Evolutionary conservation across 1,140 invertebrate species (phyloP), one percentile per base, ranked within the genome.

Genomic region (Caenorhabditis brenneri): DNA sequence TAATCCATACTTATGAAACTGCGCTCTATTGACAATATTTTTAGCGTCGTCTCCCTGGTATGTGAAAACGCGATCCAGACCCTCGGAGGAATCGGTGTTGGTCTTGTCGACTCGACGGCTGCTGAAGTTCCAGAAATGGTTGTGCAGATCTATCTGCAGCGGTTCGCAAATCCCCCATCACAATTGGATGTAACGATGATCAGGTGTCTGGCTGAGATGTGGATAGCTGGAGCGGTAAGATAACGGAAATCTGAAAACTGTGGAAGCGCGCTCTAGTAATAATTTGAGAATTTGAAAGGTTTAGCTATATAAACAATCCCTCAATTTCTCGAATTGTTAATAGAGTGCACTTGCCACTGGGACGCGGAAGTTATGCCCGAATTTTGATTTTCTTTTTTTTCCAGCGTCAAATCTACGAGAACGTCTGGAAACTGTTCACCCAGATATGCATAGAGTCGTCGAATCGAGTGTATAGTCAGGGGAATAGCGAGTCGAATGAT

Each of bases 371-470:
- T 3, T 16, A 49, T 55, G 24, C 5, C 27, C 1, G 53, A 24
- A 55, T 27, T 55, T 27, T 27, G n/a, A 55, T 27, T 27, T 55
- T 55, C 27, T 55, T n/a, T n/a, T n/a, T n/a, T n/a, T n/a, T 78
- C 4, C 90, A 94, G 93, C 90, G 92, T 5, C 91, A 92, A 84
- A 94, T 98, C 16, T 96, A 96, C 89, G 95, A 97, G 86, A 96
- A 97, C 90, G 96, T 99, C 42, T 97, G 99, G 96, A 94, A 95
- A 88, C 97, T 98, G 95, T 98, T 98, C 92, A 96, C 95, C 0
- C 94, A 95, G 88, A 96, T 98, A 79, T 96, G 96, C 0, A 94
- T 98, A 2, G 95, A 97, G 89, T 96, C 96, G 0, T 96, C 95
- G 86, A 95, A 95, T 86, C 93, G 94, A n/a, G 94, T 96, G 0